Base-by-base conservation (phyloP, 2,888 invertebrate genomes). In the Cataglyphis albicans region DNA sequence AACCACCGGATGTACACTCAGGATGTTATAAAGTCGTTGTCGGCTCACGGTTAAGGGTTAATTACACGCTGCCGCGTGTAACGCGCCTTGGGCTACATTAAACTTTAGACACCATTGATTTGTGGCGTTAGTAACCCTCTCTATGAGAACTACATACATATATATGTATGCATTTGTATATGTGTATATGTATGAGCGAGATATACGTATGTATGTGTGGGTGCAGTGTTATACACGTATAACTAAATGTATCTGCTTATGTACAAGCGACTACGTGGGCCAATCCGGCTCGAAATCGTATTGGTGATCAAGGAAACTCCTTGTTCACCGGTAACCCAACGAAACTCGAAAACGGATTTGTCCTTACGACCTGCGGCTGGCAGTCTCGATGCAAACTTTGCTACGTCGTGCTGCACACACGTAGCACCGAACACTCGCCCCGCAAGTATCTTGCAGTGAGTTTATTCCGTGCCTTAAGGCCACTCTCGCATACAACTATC, bases 51-150 rank as follows among this genome's bases (percentile, higher is more conserved):
- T 88, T 89, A 90, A 87, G 89, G 91, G 91, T 93, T 92, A 92
- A 93, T 93, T 93, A 92, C 91, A 92, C 90, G 91, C 89, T 88
- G 84, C 90, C 90, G 84, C 84, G 90, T 90, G 88, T 91, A 91
- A 89, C 90, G 86, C 85, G 90, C 90, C 87, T 84, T 78, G 89
- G 88, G 89, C 89, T 84, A 88, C 88, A 89, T 91, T 90, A 90
- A 93, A 93, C 93, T 93, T 93, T 92, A 89, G 91, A 92, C 92
- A 90, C 90, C 92, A 93, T 92, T 92, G 93, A 93, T 93, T 93
- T 92, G 92, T 92, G 91, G 91, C 86, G 83, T 88, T 84, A 81
- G 84, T 65, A 88, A 83, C 81, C 83, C 84, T 81, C 70, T 73
- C 85, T 81, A 81, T 85, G 84, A 84, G 90, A 86, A 82, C 86